A percentile compares a stretch with the other conserved stretches of the same genome.
These are phyloP conservation scores for Malurus leucopterus DNA, from an alignment of 2,797 vertebrate genomes.

Conservation along the genomic window DNA sequence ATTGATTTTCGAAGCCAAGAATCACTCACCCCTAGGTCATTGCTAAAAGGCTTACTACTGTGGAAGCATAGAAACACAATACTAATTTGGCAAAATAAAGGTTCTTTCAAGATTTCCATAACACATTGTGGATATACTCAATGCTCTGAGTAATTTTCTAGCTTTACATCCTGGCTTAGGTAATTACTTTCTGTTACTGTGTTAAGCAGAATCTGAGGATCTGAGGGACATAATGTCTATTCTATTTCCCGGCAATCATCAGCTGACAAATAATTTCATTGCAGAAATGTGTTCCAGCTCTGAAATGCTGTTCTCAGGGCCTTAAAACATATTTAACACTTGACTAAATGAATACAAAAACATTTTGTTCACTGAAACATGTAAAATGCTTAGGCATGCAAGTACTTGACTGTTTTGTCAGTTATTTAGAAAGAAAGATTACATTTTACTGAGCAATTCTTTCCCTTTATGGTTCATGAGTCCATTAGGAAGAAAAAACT, in stretches of 20 bases:
- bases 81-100: neutral
- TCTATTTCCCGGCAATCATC: constrained; percentile 1
- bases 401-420: constrained; percentile 16
- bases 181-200: neutral
- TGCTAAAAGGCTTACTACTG: neutral
- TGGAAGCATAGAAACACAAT: neutral
- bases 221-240: constrained; percentile 37
- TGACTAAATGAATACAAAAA: constrained; percentile 56
- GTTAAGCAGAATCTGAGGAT: neutral
- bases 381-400: constrained; percentile 51
- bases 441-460: constrained; percentile 32
- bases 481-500: neutral
- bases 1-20: neutral
- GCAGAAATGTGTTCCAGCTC: constrained; percentile 29
- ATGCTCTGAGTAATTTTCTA: neutral
- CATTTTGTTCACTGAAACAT: constrained; percentile 48
- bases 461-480: neutral
- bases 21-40: neutral
- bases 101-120: neutral
- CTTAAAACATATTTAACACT: constrained; percentile 63
- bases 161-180: neutral
- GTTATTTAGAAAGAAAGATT: constrained; percentile 14
- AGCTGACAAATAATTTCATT: constrained; percentile 57
- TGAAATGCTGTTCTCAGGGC: constrained; percentile 44
- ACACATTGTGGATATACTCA: neutral